Evolutionary conservation across 1,140 invertebrate species (phyloP), one percentile per base, ranked within the genome.

Genomic region (Linepithema humile): DNA sequence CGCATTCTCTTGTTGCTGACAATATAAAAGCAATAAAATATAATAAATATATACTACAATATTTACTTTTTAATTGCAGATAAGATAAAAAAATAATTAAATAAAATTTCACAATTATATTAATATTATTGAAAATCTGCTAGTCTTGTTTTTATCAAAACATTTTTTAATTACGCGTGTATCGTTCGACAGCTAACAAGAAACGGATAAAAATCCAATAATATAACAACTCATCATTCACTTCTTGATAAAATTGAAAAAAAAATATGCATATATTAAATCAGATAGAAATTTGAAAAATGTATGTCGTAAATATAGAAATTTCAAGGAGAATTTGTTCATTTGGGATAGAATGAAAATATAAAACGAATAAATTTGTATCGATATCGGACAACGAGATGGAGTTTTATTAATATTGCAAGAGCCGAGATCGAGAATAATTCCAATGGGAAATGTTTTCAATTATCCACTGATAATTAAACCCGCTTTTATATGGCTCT

Each of bases 381-480:
- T 29, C 2, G n/a, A 75, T 64, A 50, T 64, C 29, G 29, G 29
- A 12, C 38, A 20, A 12, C n/a, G 12, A 32, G 55, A 38, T 5
- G 4, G 57, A 60, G n/a, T 48, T 64, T 75, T 60, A 43, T 73
- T 74, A 74, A 40, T 74, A 62, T 29, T 62, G n/a, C 26, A 43
- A 64, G 15, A 64, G 35, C 12, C n/a, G 73, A 64, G 7, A 6
- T 50, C 29, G 57, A 38, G 15, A 40, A 23, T 75, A n/a, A 45
- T 64, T 23, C 29, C 29, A 23, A 35, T 50, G 15, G 26, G 40
- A 75, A 75, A 75, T 75, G n/a, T 75, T 75, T 75, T 35, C n/a
- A 64, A 64, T 75, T 64, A 48, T 48, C 29, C 9, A 5, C 40
- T 26, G 15, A 64, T 38, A 35, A 75, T 75, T 48, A 64, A 75